These are phyloP conservation scores for Hippocampus comes DNA, from an alignment of 2,113 vertebrate species.

Conservation along the genomic window DNA sequence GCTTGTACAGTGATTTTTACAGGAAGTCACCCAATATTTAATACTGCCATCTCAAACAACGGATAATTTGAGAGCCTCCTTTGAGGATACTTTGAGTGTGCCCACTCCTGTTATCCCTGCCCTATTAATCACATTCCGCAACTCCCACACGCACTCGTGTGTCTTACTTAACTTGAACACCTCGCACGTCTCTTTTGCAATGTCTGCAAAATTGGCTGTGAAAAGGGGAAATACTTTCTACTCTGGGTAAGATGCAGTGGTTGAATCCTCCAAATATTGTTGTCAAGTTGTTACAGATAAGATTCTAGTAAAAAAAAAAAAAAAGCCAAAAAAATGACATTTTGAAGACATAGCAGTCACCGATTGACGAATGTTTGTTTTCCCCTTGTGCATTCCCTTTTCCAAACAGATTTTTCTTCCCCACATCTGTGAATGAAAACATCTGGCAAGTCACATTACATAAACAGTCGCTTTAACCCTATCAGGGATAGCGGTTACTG, in stretches of 20 bases:
- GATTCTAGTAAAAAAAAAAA: too few relatives aligned
- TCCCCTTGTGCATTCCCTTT: too few relatives aligned
- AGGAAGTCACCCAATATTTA: slow-evolving; percentile 17
- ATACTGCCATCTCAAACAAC: slow-evolving; percentile 15
- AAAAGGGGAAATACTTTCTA: slow-evolving; percentile 4
- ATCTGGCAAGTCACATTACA: slow-evolving; percentile 5
- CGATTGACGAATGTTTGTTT: too few relatives aligned
- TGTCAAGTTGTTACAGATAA: too few relatives aligned
- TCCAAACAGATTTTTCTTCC: not conserved
- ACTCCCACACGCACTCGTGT: not conserved
- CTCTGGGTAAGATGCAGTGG: not conserved
- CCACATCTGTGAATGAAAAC: slow-evolving; percentile 2
- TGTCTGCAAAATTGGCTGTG: not conserved
- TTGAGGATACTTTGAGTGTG: slow-evolving; percentile 2
- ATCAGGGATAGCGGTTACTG: too few relatives aligned
- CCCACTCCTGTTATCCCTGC: slow-evolving; percentile 6
- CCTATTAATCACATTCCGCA: not conserved
- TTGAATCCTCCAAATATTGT: not conserved
- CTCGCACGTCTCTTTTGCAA: not conserved
- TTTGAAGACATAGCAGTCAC: too few relatives aligned
- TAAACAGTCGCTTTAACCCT: not conserved
- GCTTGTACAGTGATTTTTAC: slow-evolving; percentile 21
- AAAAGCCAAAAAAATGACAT: not conserved
- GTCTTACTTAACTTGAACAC: not conserved
- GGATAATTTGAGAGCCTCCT: slow-evolving; percentile 7